Percentiles rank a stretch among this genome's conserved stretches.
Conservation (phyloP, 2,888 invertebrate species). For the Seira musarum region DNA sequence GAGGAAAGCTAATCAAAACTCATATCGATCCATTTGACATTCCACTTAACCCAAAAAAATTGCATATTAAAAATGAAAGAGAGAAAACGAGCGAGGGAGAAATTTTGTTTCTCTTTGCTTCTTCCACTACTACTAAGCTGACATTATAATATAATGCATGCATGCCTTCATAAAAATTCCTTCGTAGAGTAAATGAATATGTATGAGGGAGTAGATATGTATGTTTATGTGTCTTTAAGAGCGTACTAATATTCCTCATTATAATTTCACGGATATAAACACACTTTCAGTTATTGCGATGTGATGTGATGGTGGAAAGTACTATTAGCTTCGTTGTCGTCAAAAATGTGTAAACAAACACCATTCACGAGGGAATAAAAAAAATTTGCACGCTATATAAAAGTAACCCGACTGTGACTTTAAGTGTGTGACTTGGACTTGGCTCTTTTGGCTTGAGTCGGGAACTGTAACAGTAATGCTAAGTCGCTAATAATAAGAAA, state of each 20-base stretch:
- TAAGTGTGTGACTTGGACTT: too few relatives aligned
- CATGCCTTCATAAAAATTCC: neutral
- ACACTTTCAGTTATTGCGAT: constrained; percentile 1
- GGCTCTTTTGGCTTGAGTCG: too few relatives aligned
- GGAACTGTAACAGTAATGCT: neutral
- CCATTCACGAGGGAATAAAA: neutral
- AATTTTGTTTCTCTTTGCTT: neutral
- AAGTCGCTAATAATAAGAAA: neutral
- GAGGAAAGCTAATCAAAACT: constrained; percentile 66
- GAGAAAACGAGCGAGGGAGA: constrained; percentile 21
- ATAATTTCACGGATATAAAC: constrained; percentile 13
- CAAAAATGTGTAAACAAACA: constrained; percentile 39
- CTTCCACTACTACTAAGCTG: neutral
- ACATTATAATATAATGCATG: neutral
- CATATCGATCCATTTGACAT: constrained; percentile 67
- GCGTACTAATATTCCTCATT: constrained; percentile 13
- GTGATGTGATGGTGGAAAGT: too few relatives aligned
- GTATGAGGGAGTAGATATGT: neutral
- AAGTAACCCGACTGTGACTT: neutral
- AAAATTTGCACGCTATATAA: neutral
- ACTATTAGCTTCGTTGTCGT: constrained; percentile 22
- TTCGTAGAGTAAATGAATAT: neutral
- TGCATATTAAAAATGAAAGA: constrained; percentile 58
- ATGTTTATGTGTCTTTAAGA: constrained; percentile 11
- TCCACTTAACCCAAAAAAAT: constrained; percentile 66